These are phyloP conservation scores for Syngnathus rostellatus DNA, from an alignment of 2,797 vertebrate genomes.

Conservation along the genomic window DNA sequence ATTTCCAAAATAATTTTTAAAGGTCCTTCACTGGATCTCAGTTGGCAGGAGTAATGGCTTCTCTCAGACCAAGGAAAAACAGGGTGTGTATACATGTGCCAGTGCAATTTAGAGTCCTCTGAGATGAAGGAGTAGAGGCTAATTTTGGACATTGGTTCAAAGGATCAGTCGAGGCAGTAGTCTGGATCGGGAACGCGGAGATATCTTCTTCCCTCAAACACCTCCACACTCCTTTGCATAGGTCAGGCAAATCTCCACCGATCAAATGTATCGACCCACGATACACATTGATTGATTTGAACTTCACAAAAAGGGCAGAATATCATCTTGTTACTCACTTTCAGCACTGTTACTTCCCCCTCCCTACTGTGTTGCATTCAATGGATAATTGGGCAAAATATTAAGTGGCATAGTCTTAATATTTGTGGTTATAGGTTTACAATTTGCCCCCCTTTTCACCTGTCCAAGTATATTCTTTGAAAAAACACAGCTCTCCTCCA, in stretches of 20 bases:
- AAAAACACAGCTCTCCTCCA: slow-evolving; percentile 19
- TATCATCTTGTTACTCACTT: neutral
- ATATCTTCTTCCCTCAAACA: slow-evolving; percentile 17
- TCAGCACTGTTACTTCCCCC: neutral
- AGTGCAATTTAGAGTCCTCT: neutral
- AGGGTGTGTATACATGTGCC: neutral
- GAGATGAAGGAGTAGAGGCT: slow-evolving; percentile 32
- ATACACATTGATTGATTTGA: neutral
- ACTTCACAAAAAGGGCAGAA: neutral
- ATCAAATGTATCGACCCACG: neutral
- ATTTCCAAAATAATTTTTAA: neutral
- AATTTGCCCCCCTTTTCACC: slow-evolving; percentile 18
- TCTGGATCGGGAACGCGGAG: slow-evolving; percentile 23
- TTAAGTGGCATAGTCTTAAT: slow-evolving; percentile 35
- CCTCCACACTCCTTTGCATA: neutral
- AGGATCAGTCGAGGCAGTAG: slow-evolving; percentile 23
- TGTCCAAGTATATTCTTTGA: slow-evolving; percentile 17
- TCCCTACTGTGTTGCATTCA: neutral
- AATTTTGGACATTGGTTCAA: slow-evolving; percentile 35
- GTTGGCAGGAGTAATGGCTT: neutral
- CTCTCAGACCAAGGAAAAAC: neutral
- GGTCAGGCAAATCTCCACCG: neutral
- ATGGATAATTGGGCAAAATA: slow-evolving; percentile 8
- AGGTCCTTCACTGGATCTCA: neutral
- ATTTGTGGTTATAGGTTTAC: slow-evolving; percentile 67